Percentiles rank a stretch among this genome's conserved stretches.
Conservation (phyloP, 2,888 invertebrate species). For the Troglohyphantes excavatus region DNA sequence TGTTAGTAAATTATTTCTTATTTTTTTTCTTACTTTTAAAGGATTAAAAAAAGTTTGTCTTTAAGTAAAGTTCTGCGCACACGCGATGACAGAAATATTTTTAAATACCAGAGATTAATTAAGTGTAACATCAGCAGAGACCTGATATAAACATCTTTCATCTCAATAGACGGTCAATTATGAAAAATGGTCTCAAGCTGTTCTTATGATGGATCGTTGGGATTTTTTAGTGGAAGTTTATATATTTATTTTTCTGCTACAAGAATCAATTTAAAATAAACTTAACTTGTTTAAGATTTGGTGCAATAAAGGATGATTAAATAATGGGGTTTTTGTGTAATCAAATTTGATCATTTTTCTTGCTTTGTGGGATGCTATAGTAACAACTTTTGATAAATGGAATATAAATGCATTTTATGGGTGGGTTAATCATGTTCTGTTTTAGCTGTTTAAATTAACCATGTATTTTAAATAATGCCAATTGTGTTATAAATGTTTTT, state of each 20-base stretch:
- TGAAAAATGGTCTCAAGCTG: slow-evolving; percentile 51
- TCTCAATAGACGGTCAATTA: slow-evolving; percentile 32
- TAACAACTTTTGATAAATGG: neutral
- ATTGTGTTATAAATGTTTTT: too few relatives aligned
- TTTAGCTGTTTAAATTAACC: too few relatives aligned
- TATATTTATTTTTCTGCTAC: neutral
- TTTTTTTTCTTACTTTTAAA: too few relatives aligned
- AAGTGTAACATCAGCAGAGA: slow-evolving; percentile 25
- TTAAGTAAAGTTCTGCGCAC: neutral
- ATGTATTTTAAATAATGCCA: too few relatives aligned
- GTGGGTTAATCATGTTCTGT: too few relatives aligned
- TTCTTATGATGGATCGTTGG: slow-evolving; percentile 30
- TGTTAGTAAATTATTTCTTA: too few relatives aligned
- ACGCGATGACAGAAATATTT: slow-evolving; percentile 44
- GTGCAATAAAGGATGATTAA: neutral
- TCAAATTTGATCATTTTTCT: neutral
- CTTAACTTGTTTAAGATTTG: neutral
- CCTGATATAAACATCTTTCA: slow-evolving; percentile 16
- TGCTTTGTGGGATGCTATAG: neutral
- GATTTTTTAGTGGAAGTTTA: neutral
- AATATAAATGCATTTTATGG: neutral
- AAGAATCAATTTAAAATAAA: neutral
- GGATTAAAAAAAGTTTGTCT: too few relatives aligned
- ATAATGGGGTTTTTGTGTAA: neutral
- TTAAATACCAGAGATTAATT: slow-evolving; percentile 43